These are phyloP conservation scores for Tethea ocularis DNA, from an alignment of 2,888 invertebrate genomes.

Conservation along the genomic window DNA sequence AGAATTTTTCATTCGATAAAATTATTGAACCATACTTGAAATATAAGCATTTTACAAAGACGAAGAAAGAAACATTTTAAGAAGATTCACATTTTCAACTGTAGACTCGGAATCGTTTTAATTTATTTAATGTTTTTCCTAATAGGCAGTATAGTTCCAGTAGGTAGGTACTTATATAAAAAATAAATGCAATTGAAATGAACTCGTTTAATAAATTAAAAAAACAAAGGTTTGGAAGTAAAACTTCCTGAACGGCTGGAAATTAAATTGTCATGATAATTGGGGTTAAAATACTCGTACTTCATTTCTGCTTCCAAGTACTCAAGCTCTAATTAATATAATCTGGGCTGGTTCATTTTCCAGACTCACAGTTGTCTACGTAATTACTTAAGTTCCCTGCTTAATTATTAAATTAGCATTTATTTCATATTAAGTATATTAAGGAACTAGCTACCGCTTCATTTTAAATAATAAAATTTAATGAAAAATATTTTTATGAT, in stretches of 20 bases:
- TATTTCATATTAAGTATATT: background rate
- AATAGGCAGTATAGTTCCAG: no score
- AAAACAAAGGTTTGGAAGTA: background rate
- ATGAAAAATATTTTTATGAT: background rate
- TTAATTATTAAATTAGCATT: background rate
- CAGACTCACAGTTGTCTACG: conserved; percentile 4
- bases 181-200: background rate
- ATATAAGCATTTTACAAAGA: no score
- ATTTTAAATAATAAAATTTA: background rate
- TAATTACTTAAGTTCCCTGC: background rate
- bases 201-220: background rate
- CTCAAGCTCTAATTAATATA: conserved; percentile 3
- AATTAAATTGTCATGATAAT: background rate
- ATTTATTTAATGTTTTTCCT: no score
- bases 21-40: no score
- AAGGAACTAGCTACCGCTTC: background rate
- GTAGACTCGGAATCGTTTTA: no score
- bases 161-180: no score
- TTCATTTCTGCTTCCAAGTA: conserved; percentile 1
- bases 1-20: no score
- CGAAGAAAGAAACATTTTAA: no score
- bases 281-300: background rate
- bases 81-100: no score
- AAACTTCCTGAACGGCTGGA: background rate
- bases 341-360: conserved; percentile 1